Evolutionary conservation across 2,888 invertebrate species (phyloP).

Genomic region (Portevinia maculata): DNA sequence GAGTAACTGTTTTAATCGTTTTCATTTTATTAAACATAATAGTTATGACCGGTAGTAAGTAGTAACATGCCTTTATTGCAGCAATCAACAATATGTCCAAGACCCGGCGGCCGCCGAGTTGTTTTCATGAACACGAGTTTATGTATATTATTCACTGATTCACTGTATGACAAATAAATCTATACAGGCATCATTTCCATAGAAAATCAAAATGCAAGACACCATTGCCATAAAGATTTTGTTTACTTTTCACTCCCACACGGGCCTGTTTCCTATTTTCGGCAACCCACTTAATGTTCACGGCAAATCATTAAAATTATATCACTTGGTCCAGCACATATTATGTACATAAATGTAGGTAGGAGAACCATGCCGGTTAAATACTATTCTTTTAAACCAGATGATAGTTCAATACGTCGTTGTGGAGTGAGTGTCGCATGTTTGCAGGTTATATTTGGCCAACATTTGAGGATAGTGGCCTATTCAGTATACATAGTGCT

Average conservation of each 20-base stretch:
- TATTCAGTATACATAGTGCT: conserved; percentile 16
- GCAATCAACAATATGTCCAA: background rate
- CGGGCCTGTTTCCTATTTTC: conserved; percentile 23
- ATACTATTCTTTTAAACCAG: conserved; percentile 9
- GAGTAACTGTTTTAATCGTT: conserved; percentile 31
- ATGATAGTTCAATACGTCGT: conserved; percentile 3
- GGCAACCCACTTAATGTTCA: conserved; percentile 49
- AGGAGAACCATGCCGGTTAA: background rate
- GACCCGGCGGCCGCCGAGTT: conserved; percentile 3
- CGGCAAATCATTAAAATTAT: conserved; percentile 53
- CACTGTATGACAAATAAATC: conserved; percentile 13
- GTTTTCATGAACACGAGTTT: conserved; percentile 9
- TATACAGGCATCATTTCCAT: background rate
- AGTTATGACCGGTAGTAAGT: background rate
- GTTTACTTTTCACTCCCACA: background rate
- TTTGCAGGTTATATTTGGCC: conserved; percentile 9
- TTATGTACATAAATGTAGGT: background rate
- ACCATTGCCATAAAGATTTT: conserved; percentile 5
- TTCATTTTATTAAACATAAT: conserved; percentile 11
- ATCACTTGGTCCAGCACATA: conserved; percentile 25
- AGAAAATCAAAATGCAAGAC: conserved; percentile 18
- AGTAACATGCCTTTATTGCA: conserved; percentile 5
- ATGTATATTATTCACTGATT: conserved; percentile 16
- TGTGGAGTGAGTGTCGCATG: conserved; percentile 8
- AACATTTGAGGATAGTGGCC: conserved; percentile 18